Evolutionary conservation across 1,140 invertebrate genomes (phyloP), one percentile per base, ranked within the genome.

Genomic region (Zaprionus nigranus): DNA sequence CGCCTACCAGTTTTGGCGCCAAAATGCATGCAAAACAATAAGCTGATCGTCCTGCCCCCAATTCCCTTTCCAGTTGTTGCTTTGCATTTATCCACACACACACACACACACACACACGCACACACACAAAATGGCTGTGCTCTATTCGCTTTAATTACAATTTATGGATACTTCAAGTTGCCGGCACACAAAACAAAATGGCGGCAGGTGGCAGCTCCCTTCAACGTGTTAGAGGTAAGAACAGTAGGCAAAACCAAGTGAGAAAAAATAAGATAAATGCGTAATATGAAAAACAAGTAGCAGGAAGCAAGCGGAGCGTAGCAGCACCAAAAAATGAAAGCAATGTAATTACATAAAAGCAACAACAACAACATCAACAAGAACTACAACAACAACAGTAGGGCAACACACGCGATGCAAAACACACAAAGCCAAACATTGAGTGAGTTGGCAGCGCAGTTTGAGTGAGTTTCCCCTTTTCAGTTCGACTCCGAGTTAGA

Each of bases 341-440:
- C 43, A 70, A 66, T 84, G 75, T 88, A 90, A 90, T 81, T 87
- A 87, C 81, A 87, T 78, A 84, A 81, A 78, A 75, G 84, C 80
- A 82, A 79, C 63, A 79, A 58, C 62, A 28, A 9, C 53, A 40
- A 28, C 53, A 62, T 36, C 62, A 26, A 9, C 53, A 40, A 28
- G 24, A 58, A 13, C n/a, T n/a, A n/a, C 28, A 59, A 40, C 38
- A 58, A 28, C 38, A 28, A 11, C 24, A 57, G 34, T 1, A n/a
- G 57, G 28, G n/a, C 9, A 65, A 65, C 34, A 5, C 56, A 34
- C 28, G n/a, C 40, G 30, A 34, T 51, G 46, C 46, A 58, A 58
- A 40, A 40, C 46, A 53, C 46, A 54, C 30, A 15, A 26, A 38
- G 30, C 15, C 9, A 43, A 43, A 28, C 43, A 60, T 81, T 81